phyloP scores from a whole-genome alignment of 1,140 invertebrate genomes.

The Mizuhopecten yessoensis region DNA sequence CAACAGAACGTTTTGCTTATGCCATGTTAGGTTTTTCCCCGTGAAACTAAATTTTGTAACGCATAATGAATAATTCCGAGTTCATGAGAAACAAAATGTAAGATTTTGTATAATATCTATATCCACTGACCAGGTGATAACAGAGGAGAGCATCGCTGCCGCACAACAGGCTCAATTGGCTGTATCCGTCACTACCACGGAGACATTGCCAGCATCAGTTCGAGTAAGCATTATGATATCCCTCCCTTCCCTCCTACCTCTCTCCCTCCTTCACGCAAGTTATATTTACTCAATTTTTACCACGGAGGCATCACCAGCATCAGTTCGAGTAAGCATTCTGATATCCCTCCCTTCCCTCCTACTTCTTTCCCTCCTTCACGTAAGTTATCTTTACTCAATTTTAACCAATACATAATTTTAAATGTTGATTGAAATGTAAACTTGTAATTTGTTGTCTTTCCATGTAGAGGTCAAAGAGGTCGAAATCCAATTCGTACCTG shows the following conservation, averaged over 20 bases:
- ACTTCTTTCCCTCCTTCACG: too few species aligned
- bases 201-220: neutral
- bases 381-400: too few species aligned
- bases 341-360: neutral
- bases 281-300: too few species aligned
- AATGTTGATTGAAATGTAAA: too few species aligned
- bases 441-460: neutral
- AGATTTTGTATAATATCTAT: neutral
- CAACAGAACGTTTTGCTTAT: too few species aligned
- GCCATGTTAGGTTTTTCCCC: too few species aligned
- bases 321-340: neutral
- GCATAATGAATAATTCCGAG: too few species aligned
- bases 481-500: neutral
- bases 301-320: neutral
- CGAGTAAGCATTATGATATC: neutral
- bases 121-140: neutral
- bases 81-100: too few species aligned
- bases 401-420: too few species aligned
- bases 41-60: too few species aligned
- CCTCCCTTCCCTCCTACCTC: too few species aligned
- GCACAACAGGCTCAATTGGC: neutral
- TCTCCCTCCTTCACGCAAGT: too few species aligned
- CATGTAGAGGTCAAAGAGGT: neutral
- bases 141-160: neutral
- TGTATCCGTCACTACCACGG: neutral